A percentile compares a stretch with the other conserved stretches of the same genome.
phyloP scores from a whole-genome alignment of 2,113 vertebrate species.

The Desmodus rotundus region DNA sequence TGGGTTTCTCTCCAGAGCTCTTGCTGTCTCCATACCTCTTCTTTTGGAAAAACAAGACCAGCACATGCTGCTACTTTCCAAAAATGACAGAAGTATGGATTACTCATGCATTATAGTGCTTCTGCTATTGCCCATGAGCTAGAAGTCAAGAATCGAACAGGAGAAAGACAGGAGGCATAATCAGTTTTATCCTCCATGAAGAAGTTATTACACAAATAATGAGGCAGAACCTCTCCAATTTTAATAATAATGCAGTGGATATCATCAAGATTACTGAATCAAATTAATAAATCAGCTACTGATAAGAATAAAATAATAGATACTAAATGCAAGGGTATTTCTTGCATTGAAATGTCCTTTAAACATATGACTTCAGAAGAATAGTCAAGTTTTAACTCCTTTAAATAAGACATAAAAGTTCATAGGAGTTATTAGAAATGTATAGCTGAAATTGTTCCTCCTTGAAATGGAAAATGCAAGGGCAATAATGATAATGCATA shows the following conservation, averaged over 20 bases:
- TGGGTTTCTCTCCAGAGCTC: neutral
- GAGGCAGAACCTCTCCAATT: slow-evolving; percentile 48
- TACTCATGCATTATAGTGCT: neutral
- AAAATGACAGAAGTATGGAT: neutral
- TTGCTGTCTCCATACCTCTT: neutral
- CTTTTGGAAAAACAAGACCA: neutral
- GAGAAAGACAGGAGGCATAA: neutral
- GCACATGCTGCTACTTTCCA: neutral
- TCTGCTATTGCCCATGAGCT: neutral
- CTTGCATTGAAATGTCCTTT: neutral
- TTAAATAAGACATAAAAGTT: neutral
- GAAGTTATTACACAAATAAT: slow-evolving; percentile 49
- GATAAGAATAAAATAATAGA: slow-evolving; percentile 45
- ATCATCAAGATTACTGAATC: slow-evolving; percentile 29
- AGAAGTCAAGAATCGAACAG: neutral
- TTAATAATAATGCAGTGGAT: slow-evolving; percentile 58
- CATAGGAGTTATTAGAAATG: neutral
- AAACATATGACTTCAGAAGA: neutral
- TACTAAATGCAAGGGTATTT: slow-evolving; percentile 19
- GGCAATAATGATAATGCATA: neutral
- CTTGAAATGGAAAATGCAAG: slow-evolving; percentile 4
- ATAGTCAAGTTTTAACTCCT: neutral
- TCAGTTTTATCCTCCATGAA: slow-evolving; percentile 31
- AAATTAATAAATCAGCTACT: slow-evolving; percentile 49
- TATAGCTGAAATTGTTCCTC: neutral